phyloP scores from a whole-genome alignment of 1,140 invertebrate species.

The Panagrolaimus sp. region DNA sequence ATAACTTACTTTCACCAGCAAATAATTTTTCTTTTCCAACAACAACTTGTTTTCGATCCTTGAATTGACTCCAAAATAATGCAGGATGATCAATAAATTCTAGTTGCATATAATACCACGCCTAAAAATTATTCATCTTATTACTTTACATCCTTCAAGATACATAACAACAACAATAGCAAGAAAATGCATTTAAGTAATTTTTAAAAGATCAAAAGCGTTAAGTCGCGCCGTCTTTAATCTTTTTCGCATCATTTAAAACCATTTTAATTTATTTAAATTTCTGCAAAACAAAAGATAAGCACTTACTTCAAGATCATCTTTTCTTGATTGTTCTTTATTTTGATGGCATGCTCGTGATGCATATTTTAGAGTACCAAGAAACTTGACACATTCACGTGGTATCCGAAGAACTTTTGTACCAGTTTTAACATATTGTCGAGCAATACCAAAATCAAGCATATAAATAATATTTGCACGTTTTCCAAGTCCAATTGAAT shows the following conservation, averaged over 20 bases:
- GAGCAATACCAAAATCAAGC: slow-evolving; percentile 18
- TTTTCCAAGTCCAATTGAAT: slow-evolving; percentile 8
- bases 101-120: slow-evolving; percentile 16
- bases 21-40: slow-evolving; percentile 14
- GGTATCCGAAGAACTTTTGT: neutral
- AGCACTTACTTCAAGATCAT: slow-evolving; percentile 10
- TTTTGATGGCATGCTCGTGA: slow-evolving; percentile 13
- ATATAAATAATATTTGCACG: slow-evolving; percentile 1
- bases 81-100: slow-evolving; percentile 12
- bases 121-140: too few species aligned
- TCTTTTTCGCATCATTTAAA: too few species aligned
- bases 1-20: slow-evolving; percentile 14
- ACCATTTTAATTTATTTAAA: too few species aligned
- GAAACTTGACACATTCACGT: slow-evolving; percentile 12
- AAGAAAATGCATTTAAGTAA: too few species aligned
- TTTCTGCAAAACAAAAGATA: too few species aligned
- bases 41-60: slow-evolving; percentile 16
- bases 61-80: slow-evolving; percentile 2
- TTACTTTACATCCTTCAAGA: too few species aligned
- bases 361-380: slow-evolving; percentile 17
- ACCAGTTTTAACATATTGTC: slow-evolving; percentile 6
- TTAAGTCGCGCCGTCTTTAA: too few species aligned
- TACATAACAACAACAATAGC: too few species aligned
- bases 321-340: slow-evolving; percentile 15
- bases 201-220: too few species aligned